Evolutionary conservation across 1,140 invertebrate species (phyloP), one percentile per base, ranked within the genome.

Genomic region (Oryctes rhinoceros): DNA sequence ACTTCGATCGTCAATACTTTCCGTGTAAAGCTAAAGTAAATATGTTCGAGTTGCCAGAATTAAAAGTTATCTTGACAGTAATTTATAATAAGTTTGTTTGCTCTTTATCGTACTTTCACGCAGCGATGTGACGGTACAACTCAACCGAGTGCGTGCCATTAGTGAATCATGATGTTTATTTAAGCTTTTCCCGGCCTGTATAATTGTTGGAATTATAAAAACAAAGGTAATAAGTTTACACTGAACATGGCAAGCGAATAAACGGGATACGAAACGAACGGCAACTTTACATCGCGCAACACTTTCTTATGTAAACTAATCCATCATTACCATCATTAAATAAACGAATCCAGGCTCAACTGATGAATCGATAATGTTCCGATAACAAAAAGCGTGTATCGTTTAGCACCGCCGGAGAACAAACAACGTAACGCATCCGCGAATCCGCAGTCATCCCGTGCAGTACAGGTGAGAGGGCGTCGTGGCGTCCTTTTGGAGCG

Each of bases 221-320:
- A 71, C 65, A 71, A 71, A 71, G 24, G 35, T 71, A 71, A 71
- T 71, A 71, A 71, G 65, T 71, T 71, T 71, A 71, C 65, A 71
- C 15, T 11, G 37, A 71, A 71, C 65, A 9, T 13, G 10, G 65
- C 35, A 35, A 71, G 65, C 65, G 24, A 30, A 30, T 30, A 71
- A 71, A 71, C 65, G 65, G 24, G 24, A 0, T 30, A 30, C 24
- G 24, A 30, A 30, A 30, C 24, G 65, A 35, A 9, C 65, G 65
- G 20, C 3, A 37, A 59, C 53, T 59, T 71, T 47, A 74, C 13
- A 18, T 11, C 71, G 20, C 71, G 37, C 75, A 24, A 76, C 47
- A 76, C 75, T 76, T 76, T 76, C 75, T 76, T 76, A 76, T 49
- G 75, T 49, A 76, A 76, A 76, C 75, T 76, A 44, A 76, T 76